phyloP scores from a whole-genome alignment of 2,888 invertebrate species.

The Callosobruchus maculatus region DNA sequence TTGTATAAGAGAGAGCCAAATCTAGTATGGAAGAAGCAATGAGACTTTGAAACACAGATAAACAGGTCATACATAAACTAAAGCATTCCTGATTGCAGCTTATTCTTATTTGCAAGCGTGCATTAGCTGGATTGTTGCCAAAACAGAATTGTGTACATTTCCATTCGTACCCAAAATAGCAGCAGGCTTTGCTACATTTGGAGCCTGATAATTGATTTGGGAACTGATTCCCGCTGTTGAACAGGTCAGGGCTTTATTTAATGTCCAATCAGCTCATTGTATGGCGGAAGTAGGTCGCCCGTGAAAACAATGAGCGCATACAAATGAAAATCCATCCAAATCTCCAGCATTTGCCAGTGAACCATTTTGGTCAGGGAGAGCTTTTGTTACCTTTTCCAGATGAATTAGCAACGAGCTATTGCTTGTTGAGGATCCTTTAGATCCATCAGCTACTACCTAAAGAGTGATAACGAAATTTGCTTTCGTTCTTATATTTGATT shows the following conservation, averaged over 20 bases:
- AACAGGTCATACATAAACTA: not conserved
- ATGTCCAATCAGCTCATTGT: not conserved
- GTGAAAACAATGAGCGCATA: not conserved
- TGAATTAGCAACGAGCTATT: no score
- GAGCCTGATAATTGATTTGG: not conserved
- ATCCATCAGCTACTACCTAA: no score
- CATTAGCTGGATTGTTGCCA: not conserved
- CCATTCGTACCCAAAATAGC: not conserved
- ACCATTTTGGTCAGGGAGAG: no score
- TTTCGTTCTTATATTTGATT: no score
- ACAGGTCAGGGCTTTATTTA: not conserved
- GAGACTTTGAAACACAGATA: not conserved
- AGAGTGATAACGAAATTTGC: no score
- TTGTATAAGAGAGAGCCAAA: no score
- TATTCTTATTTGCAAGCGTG: not conserved
- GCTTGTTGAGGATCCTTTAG: no score
- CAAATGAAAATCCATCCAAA: not conserved
- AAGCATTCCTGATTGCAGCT: not conserved
- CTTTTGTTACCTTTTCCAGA: no score
- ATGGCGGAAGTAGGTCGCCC: not conserved
- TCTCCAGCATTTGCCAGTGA: not conserved
- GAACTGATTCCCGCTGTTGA: not conserved
- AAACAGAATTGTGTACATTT: not conserved
- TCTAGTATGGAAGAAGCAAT: no score
- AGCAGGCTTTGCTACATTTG: not conserved